Evolutionary conservation across 2,113 vertebrate species (phyloP), one percentile per base, ranked within the genome.

Genomic region (Coregonus clupeaformis): DNA sequence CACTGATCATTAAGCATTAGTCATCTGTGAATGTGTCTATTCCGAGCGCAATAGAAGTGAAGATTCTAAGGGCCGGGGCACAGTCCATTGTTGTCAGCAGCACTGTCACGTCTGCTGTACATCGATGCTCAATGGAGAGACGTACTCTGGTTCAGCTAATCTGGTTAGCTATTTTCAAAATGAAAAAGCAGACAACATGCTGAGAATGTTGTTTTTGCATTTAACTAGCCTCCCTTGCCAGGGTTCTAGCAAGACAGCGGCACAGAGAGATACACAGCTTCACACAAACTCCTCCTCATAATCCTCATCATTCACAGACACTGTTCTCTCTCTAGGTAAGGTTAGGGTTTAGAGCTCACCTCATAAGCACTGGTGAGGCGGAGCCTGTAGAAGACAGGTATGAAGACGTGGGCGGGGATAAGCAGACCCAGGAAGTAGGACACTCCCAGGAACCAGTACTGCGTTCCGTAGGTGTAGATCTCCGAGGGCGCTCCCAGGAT

Each of bases 401-500:
- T 95, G 89, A 99, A 99, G 81, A 99, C 0, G 45, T 99, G 96
- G 0, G 97, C 97, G 0, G 97, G 96, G 78, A 99, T 96, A 79
- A 99, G 94, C 65, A 99, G 93, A 2, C 97, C 97, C 80, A 98
- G 80, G 72, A 99, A 86, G 80, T 99, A 99, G 75, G 92, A 97
- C 93, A 95, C 97, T 69, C 97, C 97, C 0, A 99, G 93, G 90
- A 99, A 99, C 97, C 97, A 99, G 83, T 99, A 99, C 90, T 98
- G 93, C 0, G 97, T 99, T 63, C 97, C 97, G 0, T 90, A 93
- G 3, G 85, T 88, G 86, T 95, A 99, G 67, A 99, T 94, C 90
- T 99, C 97, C 0, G 94, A 90, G 0, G 97, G 97, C 9, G 92
- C 95, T 0, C 97, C 97, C 82, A 99, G 91, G 88, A 99, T 96